Percentiles rank a stretch among this genome's conserved stretches.
Conservation (phyloP, 2,113 vertebrate species). For the Chauna torquata region DNA sequence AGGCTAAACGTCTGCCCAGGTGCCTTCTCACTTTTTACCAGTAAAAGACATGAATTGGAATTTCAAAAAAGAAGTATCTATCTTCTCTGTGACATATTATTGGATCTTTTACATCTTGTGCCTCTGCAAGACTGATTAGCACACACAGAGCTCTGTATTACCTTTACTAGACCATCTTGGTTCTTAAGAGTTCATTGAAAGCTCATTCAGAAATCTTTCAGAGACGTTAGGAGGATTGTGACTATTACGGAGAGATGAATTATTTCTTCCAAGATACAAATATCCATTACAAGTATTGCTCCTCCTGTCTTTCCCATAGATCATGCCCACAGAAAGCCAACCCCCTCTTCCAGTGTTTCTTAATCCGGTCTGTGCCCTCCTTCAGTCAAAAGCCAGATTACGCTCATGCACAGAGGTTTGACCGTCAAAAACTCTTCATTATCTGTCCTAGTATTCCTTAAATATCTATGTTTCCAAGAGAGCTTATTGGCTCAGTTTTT, state of each 20-base stretch:
- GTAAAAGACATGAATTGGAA: not conserved
- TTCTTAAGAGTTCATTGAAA: not conserved
- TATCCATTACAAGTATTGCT: not conserved
- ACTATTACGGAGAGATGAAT: not conserved
- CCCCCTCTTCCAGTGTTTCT: not conserved
- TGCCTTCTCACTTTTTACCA: not conserved
- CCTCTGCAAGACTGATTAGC: not conserved
- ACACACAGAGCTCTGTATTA: not conserved
- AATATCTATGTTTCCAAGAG: not conserved
- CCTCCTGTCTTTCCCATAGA: not conserved
- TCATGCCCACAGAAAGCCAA: not conserved
- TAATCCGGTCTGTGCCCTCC: not conserved
- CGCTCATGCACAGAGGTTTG: not conserved
- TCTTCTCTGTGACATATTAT: not conserved
- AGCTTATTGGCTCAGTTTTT: not conserved
- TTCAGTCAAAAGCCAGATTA: not conserved
- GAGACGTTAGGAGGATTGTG: not conserved
- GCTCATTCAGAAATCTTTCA: constrained; percentile 6
- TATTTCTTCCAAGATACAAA: constrained; percentile 14
- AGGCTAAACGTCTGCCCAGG: not conserved
- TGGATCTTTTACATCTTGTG: not conserved
- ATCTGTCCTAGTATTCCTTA: not conserved
- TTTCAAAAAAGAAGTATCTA: not conserved
- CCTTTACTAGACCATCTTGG: not conserved
- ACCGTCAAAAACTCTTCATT: not conserved